Percentiles rank a stretch among this genome's conserved stretches.
Evolutionary conservation across 2,888 invertebrate genomes (phyloP).

Genomic region (Tethea ocularis): DNA sequence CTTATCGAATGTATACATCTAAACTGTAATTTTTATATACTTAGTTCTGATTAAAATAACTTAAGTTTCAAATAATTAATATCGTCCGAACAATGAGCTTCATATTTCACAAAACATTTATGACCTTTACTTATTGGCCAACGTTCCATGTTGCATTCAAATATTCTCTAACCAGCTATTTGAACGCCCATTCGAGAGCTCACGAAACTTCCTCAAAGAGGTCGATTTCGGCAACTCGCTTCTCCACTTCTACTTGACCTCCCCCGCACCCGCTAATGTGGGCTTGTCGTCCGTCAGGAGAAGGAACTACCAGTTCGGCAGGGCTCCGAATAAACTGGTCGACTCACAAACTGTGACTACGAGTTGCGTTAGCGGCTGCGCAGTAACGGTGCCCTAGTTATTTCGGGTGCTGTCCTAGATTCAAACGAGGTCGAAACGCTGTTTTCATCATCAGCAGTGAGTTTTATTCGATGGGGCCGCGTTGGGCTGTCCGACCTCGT

Average conservation of each 20-base stretch:
- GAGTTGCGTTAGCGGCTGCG: conserved; percentile 73
- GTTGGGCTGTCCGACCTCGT: conserved; percentile 66
- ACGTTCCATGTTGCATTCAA: neutral
- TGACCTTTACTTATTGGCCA: neutral
- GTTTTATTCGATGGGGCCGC: conserved; percentile 77
- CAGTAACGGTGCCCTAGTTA: conserved; percentile 80
- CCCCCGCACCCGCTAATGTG: conserved; percentile 24
- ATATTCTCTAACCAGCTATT: conserved; percentile 12
- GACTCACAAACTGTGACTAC: conserved; percentile 48
- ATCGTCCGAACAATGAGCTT: neutral
- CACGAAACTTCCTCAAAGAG: conserved; percentile 53
- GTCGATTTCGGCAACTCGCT: conserved; percentile 62
- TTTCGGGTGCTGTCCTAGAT: conserved; percentile 80
- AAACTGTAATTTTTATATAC: too few relatives aligned
- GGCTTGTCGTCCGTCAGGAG: neutral
- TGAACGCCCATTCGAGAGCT: conserved; percentile 31
- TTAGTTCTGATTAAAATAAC: neutral
- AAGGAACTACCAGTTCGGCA: conserved; percentile 25
- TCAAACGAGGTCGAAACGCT: conserved; percentile 73
- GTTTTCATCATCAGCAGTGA: conserved; percentile 75
- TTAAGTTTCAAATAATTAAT: neutral
- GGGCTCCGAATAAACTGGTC: conserved; percentile 46
- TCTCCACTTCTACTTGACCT: conserved; percentile 41
- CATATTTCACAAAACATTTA: neutral
- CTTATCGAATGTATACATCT: too few relatives aligned